Percentiles rank a stretch among this genome's conserved stretches.
phyloP scores from a whole-genome alignment of 1,140 invertebrate genomes.

The Zaprionus lachaisei region DNA sequence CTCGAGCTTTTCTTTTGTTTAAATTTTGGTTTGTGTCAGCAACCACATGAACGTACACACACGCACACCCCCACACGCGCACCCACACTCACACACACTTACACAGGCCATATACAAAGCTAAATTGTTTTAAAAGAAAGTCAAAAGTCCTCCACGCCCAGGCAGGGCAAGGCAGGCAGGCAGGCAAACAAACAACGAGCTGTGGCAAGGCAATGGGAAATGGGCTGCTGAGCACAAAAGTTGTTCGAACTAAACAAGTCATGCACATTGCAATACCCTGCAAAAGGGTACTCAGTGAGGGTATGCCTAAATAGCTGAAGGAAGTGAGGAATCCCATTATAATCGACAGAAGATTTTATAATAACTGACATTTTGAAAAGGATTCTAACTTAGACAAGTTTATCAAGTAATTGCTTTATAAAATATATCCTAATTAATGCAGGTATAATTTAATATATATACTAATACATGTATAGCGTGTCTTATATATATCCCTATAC shows the following conservation, averaged over 20 bases:
- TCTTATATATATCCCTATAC: not conserved
- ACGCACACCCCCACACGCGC: conserved; percentile 25
- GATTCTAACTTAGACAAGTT: not conserved
- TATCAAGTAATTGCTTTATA: too few relatives aligned
- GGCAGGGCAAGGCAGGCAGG: conserved; percentile 10
- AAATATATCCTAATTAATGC: too few relatives aligned
- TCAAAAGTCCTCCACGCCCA: conserved; percentile 67
- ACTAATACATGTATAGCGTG: too few relatives aligned
- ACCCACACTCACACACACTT: conserved; percentile 23
- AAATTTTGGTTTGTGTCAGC: conserved; percentile 82
- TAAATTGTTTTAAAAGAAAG: conserved; percentile 81
- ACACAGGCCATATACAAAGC: conserved; percentile 60
- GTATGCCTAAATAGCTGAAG: too few relatives aligned
- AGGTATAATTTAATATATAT: too few relatives aligned
- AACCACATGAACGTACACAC: conserved; percentile 76
- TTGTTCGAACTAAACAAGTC: conserved; percentile 80
- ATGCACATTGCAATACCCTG: conserved; percentile 58
- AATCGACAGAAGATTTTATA: not conserved
- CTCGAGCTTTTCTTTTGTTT: conserved; percentile 77
- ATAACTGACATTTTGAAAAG: too few relatives aligned
- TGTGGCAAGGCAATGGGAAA: conserved; percentile 38
- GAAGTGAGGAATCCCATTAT: not conserved
- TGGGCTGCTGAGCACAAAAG: conserved; percentile 58
- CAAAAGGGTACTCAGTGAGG: not conserved
- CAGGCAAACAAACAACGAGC: conserved; percentile 46